Percentiles rank a stretch among this genome's conserved stretches.
phyloP scores from a whole-genome alignment of 2,888 invertebrate genomes.

The Prostheceraeus crozeri region DNA sequence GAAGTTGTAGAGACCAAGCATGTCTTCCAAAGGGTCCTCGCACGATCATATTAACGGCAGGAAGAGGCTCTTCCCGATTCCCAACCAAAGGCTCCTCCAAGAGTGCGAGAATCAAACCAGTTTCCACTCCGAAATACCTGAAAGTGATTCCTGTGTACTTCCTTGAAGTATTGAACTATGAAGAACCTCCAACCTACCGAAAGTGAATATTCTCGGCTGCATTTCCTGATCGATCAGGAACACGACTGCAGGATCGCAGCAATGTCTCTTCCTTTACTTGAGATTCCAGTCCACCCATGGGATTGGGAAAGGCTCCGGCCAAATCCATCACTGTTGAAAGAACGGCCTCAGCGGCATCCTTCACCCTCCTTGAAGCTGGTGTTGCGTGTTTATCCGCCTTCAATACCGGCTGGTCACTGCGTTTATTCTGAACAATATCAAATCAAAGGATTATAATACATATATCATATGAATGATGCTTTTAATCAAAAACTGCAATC shows the following conservation, averaged over 20 bases:
- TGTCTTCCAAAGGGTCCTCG: slow-evolving; percentile 86
- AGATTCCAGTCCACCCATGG: slow-evolving; percentile 82
- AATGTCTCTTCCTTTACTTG: slow-evolving; percentile 72
- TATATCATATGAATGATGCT: no score
- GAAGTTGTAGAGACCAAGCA: slow-evolving; percentile 65
- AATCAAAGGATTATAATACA: no score
- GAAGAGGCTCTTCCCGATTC: slow-evolving; percentile 62
- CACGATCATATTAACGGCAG: slow-evolving; percentile 77
- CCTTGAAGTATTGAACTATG: slow-evolving; percentile 43
- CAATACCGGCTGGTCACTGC: slow-evolving; percentile 44
- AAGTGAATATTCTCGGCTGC: no score
- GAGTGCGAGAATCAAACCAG: slow-evolving; percentile 75
- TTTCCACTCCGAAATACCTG: slow-evolving; percentile 82
- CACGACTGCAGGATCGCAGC: slow-evolving; percentile 66
- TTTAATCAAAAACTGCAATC: no score
- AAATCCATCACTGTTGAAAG: slow-evolving; percentile 82
- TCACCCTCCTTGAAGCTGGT: slow-evolving; percentile 90
- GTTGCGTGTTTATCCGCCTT: slow-evolving; percentile 91
- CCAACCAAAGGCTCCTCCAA: slow-evolving; percentile 68
- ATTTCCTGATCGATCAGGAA: no score
- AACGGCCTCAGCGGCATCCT: slow-evolving; percentile 90
- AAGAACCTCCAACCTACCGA: no score
- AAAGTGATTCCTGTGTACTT: no score
- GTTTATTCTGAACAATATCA: no score
- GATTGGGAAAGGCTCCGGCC: slow-evolving; percentile 68